Evolutionary conservation across 1,140 invertebrate species (phyloP), one percentile per base, ranked within the genome.

Genomic region (Ceratina japonica): DNA sequence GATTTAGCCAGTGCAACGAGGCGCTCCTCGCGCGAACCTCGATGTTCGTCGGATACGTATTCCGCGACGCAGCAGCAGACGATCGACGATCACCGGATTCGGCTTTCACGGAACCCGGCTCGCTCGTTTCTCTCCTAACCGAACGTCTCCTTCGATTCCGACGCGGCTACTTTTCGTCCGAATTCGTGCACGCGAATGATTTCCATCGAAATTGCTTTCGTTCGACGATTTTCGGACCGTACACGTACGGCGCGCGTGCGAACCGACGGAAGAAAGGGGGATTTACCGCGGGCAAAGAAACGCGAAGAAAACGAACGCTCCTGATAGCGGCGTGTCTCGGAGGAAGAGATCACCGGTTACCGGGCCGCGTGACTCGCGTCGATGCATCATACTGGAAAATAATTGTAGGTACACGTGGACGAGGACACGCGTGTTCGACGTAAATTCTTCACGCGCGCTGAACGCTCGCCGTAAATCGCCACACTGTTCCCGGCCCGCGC

Each of bases 1-100:
- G 89, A 92, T 92, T 91, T 91, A 92, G 87, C 84, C 84, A 84
- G 81, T 86, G 83, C 84, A 86, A 86, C 77, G n/a, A 16, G 85
- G 82, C 80, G 83, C 71, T 73, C 83, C 76, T 54, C 76, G 69
- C 66, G 65, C 51, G 13, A n/a, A 44, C 27, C 54, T 20, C 49
- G 69, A 58, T 70, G 31, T 65, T 56, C n/a, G 24, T 66, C n/a
- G 64, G 68, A 31, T 81, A 63, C 27, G 56, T 44, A 62, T 72
- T 58, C 77, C 18, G 37, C 37, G 37, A 44, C 37, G 37, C 10
- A 44, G 27, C 7, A 37, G 3, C 37, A 44, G 51, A 54, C 65
- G 70, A 51, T 84, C 85, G 84, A 82, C 81, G 80, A 84, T 86
- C 84, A 85, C 37, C 87, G 80, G 80, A 90, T 88, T 90, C 84